These are phyloP conservation scores for Leptatherina wallacei DNA, from an alignment of 2,797 vertebrate species.

Conservation along the genomic window DNA sequence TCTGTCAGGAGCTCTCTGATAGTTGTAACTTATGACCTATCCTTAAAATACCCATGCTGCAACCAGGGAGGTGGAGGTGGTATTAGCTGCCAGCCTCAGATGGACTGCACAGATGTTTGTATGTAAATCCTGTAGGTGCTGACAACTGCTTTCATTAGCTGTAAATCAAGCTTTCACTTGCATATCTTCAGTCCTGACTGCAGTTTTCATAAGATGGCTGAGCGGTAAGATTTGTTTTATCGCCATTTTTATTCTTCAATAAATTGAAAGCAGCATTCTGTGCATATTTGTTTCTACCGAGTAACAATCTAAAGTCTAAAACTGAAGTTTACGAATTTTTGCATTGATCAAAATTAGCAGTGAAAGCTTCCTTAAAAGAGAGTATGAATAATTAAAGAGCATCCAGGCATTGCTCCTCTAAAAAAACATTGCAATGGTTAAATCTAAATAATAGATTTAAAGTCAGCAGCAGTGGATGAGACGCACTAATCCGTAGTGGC, in stretches of 20 bases:
- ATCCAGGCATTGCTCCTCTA: not conserved
- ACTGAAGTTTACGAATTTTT: too few relatives aligned
- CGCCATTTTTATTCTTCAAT: not conserved
- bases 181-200: slow-evolving; percentile 16
- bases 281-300: not conserved
- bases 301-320: not conserved
- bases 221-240: not conserved
- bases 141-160: slow-evolving; percentile 81
- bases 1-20: slow-evolving; percentile 34
- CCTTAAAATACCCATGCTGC: slow-evolving; percentile 69
- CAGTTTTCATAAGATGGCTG: slow-evolving; percentile 1
- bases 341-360: not conserved
- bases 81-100: slow-evolving; percentile 48
- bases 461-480: not conserved
- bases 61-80: slow-evolving; percentile 38
- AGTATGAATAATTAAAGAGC: not conserved
- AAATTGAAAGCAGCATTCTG: not conserved
- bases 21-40: slow-evolving; percentile 61
- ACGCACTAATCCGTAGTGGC: not conserved
- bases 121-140: slow-evolving; percentile 76
- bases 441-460: not conserved
- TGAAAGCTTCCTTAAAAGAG: not conserved
- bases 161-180: slow-evolving; percentile 69
- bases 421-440: not conserved
- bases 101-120: slow-evolving; percentile 69